A percentile compares a stretch with the other conserved stretches of the same genome.
These are phyloP conservation scores for Formica exsecta DNA, from an alignment of 1,140 invertebrate genomes.

Conservation along the genomic window DNA sequence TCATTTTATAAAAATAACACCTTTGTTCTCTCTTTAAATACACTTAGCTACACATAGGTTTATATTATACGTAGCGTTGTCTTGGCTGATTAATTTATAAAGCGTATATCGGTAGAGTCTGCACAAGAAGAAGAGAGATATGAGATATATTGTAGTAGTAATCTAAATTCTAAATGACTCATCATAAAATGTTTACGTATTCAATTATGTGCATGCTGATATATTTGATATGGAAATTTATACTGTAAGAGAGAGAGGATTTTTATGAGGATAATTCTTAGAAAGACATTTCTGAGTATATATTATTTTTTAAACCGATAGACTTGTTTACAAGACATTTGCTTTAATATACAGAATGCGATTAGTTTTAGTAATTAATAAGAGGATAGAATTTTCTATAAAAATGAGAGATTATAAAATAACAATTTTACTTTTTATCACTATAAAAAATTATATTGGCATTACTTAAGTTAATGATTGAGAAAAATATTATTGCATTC, in stretches of 20 bases:
- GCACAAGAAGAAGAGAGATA: not conserved
- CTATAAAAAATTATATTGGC: not conserved
- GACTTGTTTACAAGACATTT: not conserved
- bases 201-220: not conserved
- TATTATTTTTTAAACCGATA: not conserved
- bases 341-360: not conserved
- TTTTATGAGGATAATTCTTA: slow-evolving; percentile 32
- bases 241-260: slow-evolving; percentile 36
- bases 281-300: not conserved
- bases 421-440: not conserved
- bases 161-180: no score
- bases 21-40: not conserved
- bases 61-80: not conserved
- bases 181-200: slow-evolving; percentile 26
- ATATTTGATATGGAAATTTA: not conserved
- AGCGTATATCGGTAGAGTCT: not conserved
- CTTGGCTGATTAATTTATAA: not conserved
- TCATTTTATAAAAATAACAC: not conserved
- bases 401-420: not conserved
- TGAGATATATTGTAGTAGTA: not conserved
- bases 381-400: not conserved
- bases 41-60: not conserved
- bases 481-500: not conserved
- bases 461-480: not conserved
- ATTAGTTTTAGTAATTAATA: not conserved